These are phyloP conservation scores for Amphipoea oculea DNA, from an alignment of 2,888 invertebrate genomes.

Conservation along the genomic window DNA sequence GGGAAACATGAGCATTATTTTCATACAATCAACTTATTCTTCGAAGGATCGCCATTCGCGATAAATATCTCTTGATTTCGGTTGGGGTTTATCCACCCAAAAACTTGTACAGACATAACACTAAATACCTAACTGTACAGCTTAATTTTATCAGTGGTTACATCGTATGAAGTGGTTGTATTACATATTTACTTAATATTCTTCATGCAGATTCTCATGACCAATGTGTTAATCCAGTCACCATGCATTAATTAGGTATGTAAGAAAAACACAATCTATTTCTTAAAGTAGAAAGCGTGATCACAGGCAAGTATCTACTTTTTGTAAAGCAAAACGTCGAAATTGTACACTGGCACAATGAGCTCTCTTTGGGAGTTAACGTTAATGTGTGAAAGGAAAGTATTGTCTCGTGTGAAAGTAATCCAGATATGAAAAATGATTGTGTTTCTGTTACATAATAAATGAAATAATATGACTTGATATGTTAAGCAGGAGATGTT, in stretches of 20 bases:
- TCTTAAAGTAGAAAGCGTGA: slow-evolving; percentile 71
- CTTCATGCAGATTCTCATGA: slow-evolving; percentile 4
- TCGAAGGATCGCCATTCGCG: slow-evolving; percentile 52
- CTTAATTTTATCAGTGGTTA: slow-evolving; percentile 14
- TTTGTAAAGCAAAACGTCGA: slow-evolving; percentile 65
- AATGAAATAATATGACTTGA: slow-evolving; percentile 36
- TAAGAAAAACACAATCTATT: slow-evolving; percentile 34
- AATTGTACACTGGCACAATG: slow-evolving; percentile 63
- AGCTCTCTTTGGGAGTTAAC: slow-evolving; percentile 68
- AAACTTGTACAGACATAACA: slow-evolving; percentile 24
- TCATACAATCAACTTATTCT: slow-evolving; percentile 61
- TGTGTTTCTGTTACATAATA: slow-evolving; percentile 52
- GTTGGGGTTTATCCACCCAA: slow-evolving; percentile 25
- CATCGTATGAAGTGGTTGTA: slow-evolving; percentile 1
- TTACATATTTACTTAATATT: slow-evolving; percentile 4
- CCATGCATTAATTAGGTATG: slow-evolving; percentile 28
- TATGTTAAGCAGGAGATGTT: slow-evolving; percentile 26
- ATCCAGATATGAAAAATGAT: slow-evolving; percentile 60
- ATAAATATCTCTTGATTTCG: slow-evolving; percentile 50
- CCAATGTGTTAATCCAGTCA: slow-evolving; percentile 37
- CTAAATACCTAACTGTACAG: neutral
- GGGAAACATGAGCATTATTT: slow-evolving; percentile 65
- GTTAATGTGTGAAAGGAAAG: slow-evolving; percentile 76
- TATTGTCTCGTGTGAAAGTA: slow-evolving; percentile 77
- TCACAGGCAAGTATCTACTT: slow-evolving; percentile 59